These are phyloP conservation scores for Toxonevra muliebris DNA, from an alignment of 2,888 invertebrate genomes.

Conservation along the genomic window DNA sequence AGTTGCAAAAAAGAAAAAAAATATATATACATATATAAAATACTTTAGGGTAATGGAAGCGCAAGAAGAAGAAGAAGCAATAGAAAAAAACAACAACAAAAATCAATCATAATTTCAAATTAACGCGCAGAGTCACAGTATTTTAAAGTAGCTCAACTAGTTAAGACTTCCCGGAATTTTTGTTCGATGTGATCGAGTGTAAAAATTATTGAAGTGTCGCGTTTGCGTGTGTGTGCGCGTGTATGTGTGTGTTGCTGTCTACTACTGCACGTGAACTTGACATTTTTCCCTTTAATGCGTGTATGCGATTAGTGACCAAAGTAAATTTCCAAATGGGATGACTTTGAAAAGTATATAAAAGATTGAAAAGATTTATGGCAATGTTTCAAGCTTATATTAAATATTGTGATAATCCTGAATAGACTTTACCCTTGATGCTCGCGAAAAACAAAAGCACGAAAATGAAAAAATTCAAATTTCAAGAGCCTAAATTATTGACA, in stretches of 20 bases:
- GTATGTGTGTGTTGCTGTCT: too few relatives aligned
- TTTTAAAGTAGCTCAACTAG: conserved; percentile 1
- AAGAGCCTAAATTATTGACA: conserved; percentile 27
- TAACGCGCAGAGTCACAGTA: conserved; percentile 1
- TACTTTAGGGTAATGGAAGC: neutral
- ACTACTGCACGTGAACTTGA: too few relatives aligned
- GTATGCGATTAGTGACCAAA: neutral
- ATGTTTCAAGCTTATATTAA: neutral
- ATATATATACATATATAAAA: too few relatives aligned
- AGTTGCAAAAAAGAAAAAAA: too few relatives aligned
- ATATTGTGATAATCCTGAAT: neutral
- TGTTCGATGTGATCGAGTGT: neutral
- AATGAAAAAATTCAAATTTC: conserved; percentile 41
- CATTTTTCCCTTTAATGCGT: neutral
- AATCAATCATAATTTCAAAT: neutral
- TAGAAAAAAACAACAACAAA: neutral
- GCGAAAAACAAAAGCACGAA: neutral
- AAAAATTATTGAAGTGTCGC: too few relatives aligned
- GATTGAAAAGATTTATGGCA: too few relatives aligned
- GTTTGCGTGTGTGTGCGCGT: too few relatives aligned
- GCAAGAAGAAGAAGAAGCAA: neutral
- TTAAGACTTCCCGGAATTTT: conserved; percentile 22
- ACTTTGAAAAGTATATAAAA: too few relatives aligned
- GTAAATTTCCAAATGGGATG: too few relatives aligned
- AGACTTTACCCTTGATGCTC: neutral